A percentile compares a stretch with the other conserved stretches of the same genome.
Conservation (phyloP, 2,113 vertebrate genomes). For the Actinemys pallida region DNA sequence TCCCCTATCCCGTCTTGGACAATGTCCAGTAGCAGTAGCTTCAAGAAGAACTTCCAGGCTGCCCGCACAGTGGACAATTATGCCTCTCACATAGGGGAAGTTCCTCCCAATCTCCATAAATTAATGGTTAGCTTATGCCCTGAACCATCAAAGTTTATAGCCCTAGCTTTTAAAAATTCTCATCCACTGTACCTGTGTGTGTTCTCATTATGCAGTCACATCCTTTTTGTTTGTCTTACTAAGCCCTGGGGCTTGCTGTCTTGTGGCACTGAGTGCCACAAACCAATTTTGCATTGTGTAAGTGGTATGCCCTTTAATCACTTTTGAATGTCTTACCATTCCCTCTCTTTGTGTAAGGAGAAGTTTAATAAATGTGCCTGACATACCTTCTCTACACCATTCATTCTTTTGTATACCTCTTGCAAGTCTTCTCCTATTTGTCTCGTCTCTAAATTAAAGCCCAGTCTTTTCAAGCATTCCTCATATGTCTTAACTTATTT, state of each 20-base stretch:
- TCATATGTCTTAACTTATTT: not conserved
- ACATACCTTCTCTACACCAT: not conserved
- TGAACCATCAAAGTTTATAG: not conserved
- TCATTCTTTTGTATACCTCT: not conserved
- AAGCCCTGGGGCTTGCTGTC: not conserved
- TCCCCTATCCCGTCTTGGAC: no score
- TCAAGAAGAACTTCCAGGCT: no score
- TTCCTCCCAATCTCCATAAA: not conserved
- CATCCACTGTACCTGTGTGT: not conserved
- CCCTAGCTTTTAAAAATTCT: not conserved
- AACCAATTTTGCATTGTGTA: not conserved
- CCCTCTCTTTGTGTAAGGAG: not conserved
- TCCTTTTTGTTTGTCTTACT: not conserved
- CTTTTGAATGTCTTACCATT: not conserved
- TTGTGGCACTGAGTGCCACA: not conserved
- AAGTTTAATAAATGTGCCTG: not conserved
- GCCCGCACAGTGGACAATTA: no score
- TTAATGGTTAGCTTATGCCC: not conserved
- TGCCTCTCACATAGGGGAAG: not conserved
- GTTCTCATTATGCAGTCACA: not conserved
- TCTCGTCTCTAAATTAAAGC: not conserved
- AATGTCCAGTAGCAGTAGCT: no score
- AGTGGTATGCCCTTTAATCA: not conserved
- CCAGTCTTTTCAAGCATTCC: not conserved
- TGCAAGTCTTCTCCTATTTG: not conserved